Evolutionary conservation across 2,113 vertebrate genomes (phyloP), one percentile per base, ranked within the genome.

Genomic region (Ameiurus melas): DNA sequence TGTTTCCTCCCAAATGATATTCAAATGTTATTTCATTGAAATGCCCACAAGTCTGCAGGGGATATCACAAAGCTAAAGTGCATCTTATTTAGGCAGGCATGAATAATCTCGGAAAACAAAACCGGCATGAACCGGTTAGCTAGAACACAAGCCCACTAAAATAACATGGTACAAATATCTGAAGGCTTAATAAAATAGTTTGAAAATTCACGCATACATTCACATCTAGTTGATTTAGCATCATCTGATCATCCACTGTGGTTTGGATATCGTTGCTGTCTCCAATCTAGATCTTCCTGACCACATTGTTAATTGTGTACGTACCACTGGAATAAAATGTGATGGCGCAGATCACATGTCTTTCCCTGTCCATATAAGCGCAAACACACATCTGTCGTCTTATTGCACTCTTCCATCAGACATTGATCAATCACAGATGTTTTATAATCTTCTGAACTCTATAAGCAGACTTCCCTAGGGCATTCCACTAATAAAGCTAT

Each of bases 331-430:
- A 33, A 47, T 30, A 27, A 36, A 71, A 16, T 70, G 36, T 39
- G 16, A 71, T n/a, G n/a, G n/a, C n/a, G n/a, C n/a, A n/a, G n/a
- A 70, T 33, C 68, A 17, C 30, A 36, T 43, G 70, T 22, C 8
- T 75, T 75, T 43, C n/a, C 9, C 39, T 10, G 47, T 77, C 73
- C 39, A 77, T 43, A 47, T 47, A n/a, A 77, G 36, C 4, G 39
- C 20, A 75, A 39, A 75, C 71, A 43, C 71, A 43, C 20, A 25
- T 10, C 47, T 14, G 2, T 84, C 87, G 91, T 92, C 91, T 92
- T 30, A 79, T 25, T 16, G 30, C 2, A 30, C 30, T n/a, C 27
- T 58, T 36, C 60, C 30, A 68, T 16, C 30, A 64, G 60, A 51
- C 27, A 53, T 57, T 64, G 12, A 75, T 43, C 71, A 75, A 43